phyloP scores from a whole-genome alignment of 2,797 vertebrate species.

The Falco columbarius region DNA sequence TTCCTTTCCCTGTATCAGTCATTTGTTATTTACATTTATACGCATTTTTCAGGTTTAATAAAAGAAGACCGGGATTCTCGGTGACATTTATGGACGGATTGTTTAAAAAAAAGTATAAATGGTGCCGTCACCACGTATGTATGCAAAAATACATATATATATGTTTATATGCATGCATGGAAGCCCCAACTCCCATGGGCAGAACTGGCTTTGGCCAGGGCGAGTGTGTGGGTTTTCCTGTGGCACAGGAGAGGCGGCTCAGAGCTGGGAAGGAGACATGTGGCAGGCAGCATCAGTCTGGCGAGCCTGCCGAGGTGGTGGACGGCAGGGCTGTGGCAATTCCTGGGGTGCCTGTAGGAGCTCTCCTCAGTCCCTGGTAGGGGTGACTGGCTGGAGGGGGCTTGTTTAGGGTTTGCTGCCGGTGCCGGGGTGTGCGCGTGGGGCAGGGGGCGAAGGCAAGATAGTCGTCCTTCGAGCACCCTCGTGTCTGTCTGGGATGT shows the following conservation, averaged over 20 bases:
- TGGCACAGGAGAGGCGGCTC: not conserved
- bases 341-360: accelerated
- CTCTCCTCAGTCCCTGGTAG: not conserved
- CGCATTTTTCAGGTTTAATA: slow-evolving; percentile 86
- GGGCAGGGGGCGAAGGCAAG: not conserved
- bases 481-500: accelerated
- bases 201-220: not conserved
- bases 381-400: not conserved
- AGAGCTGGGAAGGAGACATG: not conserved
- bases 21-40: slow-evolving; percentile 86
- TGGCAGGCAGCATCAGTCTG: accelerated
- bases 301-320: accelerated
- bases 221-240: not conserved
- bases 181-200: not conserved
- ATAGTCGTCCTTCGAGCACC: not conserved
- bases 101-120: slow-evolving; percentile 59
- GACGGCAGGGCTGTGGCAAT: not conserved
- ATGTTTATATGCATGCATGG: not conserved
- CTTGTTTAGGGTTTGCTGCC: not conserved
- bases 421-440: accelerated
- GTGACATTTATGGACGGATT: slow-evolving; percentile 82
- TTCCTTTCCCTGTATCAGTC: slow-evolving; percentile 88
- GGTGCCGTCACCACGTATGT: slow-evolving; percentile 50
- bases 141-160: slow-evolving; percentile 25
- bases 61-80: slow-evolving; percentile 81